Base-by-base conservation (phyloP, 2,888 invertebrate genomes). In the Dermolepida albohirtum region DNA sequence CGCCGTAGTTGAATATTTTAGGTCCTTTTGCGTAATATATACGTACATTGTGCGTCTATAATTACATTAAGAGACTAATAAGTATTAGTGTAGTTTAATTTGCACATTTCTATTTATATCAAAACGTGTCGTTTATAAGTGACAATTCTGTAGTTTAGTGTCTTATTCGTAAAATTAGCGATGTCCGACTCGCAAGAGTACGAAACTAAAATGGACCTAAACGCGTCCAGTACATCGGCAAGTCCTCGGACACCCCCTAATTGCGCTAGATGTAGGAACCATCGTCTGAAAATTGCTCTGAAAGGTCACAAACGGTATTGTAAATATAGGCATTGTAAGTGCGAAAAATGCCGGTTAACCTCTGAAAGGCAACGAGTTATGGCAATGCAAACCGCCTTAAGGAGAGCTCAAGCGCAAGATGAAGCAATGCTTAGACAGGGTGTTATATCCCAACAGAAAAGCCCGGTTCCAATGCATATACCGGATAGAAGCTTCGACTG, bases 251-350 rank as follows among this genome's bases (percentile, higher is more conserved):
- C 94, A 71, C 94, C 94, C 6, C 96, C 96, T 14, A 96, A 95
- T 84, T 97, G 96, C 83, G 95, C 95, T 50, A 90, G 96, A 29
- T 97, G 97, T 83, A 88, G 95, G 70, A 96, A 96, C 86, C 97
- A 97, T 84, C 89, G 92, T n/a, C 87, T 94, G 79, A 94, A 94
- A 82, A 91, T 94, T 74, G 90, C 91, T 82, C 87, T 96, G 72
- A 95, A 95, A 84, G 96, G 95, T 12, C 97, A 97, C 86, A 97
- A 97, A 83, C 88, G 95, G 34, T 95, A 95, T 84, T 97, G 97
- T 87, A 89, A 90, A 78, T 96, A 88, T 84, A 90, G 94, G 72
- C 87, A 89, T 80, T 96, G 96, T 84, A 88, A 86, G 70, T 97
- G 97, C 84, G 90, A 92, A 74, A 94, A 94, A 84, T 97, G 97